Base-by-base conservation (phyloP, 1,140 invertebrate genomes). In the Microplitis demolitor region DNA sequence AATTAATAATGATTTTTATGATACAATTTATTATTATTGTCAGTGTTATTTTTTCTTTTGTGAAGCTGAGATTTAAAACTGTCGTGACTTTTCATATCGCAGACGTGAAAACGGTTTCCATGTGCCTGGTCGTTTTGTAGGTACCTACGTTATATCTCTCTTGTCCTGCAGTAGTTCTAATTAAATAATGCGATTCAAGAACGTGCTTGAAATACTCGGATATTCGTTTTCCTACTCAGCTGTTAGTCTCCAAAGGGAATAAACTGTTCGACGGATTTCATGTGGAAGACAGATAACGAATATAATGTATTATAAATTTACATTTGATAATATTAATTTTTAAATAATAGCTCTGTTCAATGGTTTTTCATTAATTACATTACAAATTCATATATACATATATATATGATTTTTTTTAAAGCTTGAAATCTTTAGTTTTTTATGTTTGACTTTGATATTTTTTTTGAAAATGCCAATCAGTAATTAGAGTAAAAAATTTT, bases 111-210 rank as follows among this genome's bases (percentile, higher is more conserved):
- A 54, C 53, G 13, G 53, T n/a, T 54, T 54, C 37, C 50, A 45
- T 63, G 35, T 71, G 24, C 31, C 68, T 24, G 24, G 1, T 24
- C 24, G 24, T 24, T 24, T 24, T 2, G 24, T 24, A 24, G 24
- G 24, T 24, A 24, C 24, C 24, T 24, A 24, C 24, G 24, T 24
- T 24, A 24, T 24, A 24, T 24, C 51, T 5, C 16, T 54, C 63
- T 35, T 61, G 14, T 71, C 62, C 24, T 54, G 14, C 35, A 66
- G 64, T 54, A 77, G 66, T 78, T 78, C 74, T 79, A 79, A 80
- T 80, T 80, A 79, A 80, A 79, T 79, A 80, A 80, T 73, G 60
- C 69, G 71, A 76, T 78, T 76, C 71, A 76, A 62, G 71, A 78
- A 80, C 76, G 78, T 78, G 77, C 75, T 71, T 67, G 67, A 79